These are phyloP conservation scores for Orchesellides sinensis DNA, from an alignment of 2,888 invertebrate species.

Conservation along the genomic window DNA sequence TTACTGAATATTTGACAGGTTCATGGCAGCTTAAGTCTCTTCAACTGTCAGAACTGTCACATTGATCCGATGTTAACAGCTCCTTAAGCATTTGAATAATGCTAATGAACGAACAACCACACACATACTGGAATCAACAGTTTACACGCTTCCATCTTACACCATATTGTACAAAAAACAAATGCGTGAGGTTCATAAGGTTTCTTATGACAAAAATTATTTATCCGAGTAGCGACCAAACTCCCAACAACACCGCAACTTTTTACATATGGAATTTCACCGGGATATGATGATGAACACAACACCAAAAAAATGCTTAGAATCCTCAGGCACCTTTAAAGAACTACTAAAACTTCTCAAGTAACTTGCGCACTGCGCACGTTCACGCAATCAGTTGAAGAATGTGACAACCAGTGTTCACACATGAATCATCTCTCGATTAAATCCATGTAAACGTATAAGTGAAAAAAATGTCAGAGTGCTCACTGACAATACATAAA, in stretches of 20 bases:
- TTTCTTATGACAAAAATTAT: too few species aligned
- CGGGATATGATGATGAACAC: too few species aligned
- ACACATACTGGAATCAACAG: background rate
- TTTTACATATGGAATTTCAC: too few species aligned
- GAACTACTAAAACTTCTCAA: too few species aligned
- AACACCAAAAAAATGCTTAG: too few species aligned
- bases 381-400: too few species aligned
- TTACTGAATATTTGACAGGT: slow-evolving; percentile 1
- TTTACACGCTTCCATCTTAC: background rate
- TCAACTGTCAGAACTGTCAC: background rate
- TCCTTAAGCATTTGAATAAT: background rate
- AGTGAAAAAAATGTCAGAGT: background rate
- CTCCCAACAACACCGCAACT: too few species aligned
- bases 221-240: too few species aligned
- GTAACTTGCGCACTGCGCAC: too few species aligned
- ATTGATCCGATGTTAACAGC: background rate
- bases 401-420: background rate
- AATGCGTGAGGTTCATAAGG: too few species aligned
- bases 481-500: too few species aligned
- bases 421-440: background rate
- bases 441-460: background rate
- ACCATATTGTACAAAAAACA: background rate
- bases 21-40: slow-evolving; percentile 2
- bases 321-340: too few species aligned
- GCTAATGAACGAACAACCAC: background rate